These are phyloP conservation scores for Oenanthe melanoleuca DNA, from an alignment of 2,113 vertebrate genomes.

Conservation along the genomic window DNA sequence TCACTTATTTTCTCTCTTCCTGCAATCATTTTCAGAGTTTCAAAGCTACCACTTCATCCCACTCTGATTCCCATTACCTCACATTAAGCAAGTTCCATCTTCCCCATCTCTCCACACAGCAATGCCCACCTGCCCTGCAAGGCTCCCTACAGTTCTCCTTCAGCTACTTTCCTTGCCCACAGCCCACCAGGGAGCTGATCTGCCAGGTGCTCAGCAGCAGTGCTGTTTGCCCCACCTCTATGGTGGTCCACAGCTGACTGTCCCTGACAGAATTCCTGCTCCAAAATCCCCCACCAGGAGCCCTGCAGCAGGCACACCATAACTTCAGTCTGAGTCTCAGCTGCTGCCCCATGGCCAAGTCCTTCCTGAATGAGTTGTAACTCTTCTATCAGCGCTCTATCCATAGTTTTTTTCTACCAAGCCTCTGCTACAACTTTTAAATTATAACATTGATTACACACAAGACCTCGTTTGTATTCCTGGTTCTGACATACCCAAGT, in stretches of 20 bases:
- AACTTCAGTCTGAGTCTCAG: background rate
- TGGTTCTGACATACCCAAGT: background rate
- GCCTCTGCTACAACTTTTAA: background rate
- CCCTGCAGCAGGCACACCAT: background rate
- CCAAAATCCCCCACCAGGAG: background rate
- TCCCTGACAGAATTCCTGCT: background rate
- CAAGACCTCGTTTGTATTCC: background rate
- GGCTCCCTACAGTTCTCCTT: background rate
- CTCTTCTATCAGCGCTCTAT: background rate
- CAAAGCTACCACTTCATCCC: background rate
- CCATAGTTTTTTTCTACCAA: background rate
- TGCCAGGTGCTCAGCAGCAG: background rate
- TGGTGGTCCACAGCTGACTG: background rate
- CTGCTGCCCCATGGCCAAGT: accelerated
- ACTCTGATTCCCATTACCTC: background rate
- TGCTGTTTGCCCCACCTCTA: background rate
- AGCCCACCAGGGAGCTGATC: background rate
- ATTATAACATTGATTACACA: background rate
- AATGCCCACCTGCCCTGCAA: accelerated
- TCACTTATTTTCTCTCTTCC: background rate
- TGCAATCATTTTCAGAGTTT: background rate
- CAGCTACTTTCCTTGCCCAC: background rate
- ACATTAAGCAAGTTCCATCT: background rate
- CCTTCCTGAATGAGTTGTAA: background rate
- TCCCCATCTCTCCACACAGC: background rate